Conservation (phyloP, 2,113 vertebrate species). For the Alligator mississippiensis region DNA sequence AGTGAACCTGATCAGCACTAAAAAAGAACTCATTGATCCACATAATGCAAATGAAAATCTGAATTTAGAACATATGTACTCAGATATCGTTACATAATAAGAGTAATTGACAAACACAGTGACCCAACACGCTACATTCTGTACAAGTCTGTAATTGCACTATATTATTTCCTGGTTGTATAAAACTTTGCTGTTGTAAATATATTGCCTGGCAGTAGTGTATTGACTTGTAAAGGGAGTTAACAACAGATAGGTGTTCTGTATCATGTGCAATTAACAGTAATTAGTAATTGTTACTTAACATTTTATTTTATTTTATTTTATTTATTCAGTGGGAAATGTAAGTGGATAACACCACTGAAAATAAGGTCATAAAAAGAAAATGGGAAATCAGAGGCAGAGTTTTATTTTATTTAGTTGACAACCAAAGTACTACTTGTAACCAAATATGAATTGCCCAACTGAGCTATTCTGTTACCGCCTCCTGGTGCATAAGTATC, state of each 20-base stretch:
- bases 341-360: background rate
- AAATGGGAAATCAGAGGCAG: background rate
- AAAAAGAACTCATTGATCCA: background rate
- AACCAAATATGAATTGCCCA: too few relatives aligned
- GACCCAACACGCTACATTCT: background rate
- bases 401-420: too few relatives aligned
- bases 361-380: background rate
- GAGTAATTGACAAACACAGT: background rate
- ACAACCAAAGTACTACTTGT: too few relatives aligned
- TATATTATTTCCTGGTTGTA: background rate
- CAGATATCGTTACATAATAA: background rate
- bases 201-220: background rate
- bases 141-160: background rate
- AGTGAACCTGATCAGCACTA: background rate
- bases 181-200: background rate
- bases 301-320: background rate
- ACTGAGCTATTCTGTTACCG: too few relatives aligned
- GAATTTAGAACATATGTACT: background rate
- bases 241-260: background rate
- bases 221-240: background rate
- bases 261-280: background rate
- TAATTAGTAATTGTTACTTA: background rate
- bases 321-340: background rate
- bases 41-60: background rate
- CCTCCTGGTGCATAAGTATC: too few relatives aligned